Evolutionary conservation across 2,797 vertebrate genomes (phyloP).

Genomic region (Hapalemur alaotrensis): DNA sequence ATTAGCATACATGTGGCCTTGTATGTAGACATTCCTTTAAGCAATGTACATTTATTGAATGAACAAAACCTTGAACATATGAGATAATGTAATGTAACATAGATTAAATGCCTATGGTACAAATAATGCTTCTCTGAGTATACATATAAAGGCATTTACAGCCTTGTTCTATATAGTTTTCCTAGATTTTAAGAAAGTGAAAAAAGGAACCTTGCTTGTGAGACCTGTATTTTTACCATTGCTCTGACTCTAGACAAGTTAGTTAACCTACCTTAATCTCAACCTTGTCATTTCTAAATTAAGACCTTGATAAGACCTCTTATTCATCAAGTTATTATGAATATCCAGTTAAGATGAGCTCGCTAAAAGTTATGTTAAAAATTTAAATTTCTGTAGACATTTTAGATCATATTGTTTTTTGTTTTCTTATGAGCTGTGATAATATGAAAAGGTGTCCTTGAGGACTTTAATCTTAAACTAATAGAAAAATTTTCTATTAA

Average conservation of each 20-base stretch:
- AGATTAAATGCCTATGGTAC: not conserved
- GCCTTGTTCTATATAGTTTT: not conserved
- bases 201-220: not conserved
- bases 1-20: not conserved
- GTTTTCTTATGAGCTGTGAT: not conserved
- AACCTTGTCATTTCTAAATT: not conserved
- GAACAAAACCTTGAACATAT: not conserved
- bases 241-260: not conserved
- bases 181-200: not conserved
- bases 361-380: not conserved
- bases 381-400: not conserved
- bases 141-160: not conserved
- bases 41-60: not conserved
- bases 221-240: not conserved
- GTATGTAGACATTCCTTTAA: not conserved
- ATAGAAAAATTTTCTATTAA: not conserved
- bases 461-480: not conserved
- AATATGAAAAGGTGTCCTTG: not conserved
- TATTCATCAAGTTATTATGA: not conserved
- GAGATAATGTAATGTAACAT: not conserved
- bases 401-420: not conserved
- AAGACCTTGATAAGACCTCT: not conserved
- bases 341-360: not conserved
- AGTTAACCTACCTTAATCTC: not conserved
- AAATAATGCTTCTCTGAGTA: not conserved